A percentile compares a stretch with the other conserved stretches of the same genome.
phyloP scores from a whole-genome alignment of 2,113 vertebrate genomes.

The Benitochromis conjunctus region DNA sequence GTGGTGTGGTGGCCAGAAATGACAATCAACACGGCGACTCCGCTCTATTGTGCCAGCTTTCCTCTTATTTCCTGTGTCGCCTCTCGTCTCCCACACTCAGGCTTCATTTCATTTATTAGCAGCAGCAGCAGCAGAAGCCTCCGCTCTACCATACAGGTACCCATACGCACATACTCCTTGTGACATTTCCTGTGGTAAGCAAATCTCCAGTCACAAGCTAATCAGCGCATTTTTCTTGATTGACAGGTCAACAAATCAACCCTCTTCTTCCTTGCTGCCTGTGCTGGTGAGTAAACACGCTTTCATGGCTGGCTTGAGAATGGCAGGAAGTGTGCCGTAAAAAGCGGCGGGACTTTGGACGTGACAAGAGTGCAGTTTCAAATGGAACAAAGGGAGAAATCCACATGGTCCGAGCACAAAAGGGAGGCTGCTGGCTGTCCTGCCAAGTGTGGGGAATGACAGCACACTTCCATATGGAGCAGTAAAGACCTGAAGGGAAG shows the following conservation, averaged over 20 bases:
- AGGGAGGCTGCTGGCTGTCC: background rate
- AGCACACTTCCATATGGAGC: constrained; percentile 21
- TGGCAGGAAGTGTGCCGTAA: constrained; percentile 43
- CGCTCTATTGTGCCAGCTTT: constrained; percentile 37
- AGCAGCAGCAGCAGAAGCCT: background rate
- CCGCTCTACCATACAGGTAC: background rate
- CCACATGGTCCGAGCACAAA: background rate
- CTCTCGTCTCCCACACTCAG: background rate
- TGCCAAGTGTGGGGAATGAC: constrained; percentile 13
- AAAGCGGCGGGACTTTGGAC: constrained; percentile 10
- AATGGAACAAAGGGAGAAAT: constrained; percentile 6
- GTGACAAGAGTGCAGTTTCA: constrained; percentile 21
- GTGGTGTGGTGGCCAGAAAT: constrained; percentile 24
- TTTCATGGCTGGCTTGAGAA: constrained; percentile 30
- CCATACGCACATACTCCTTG: background rate
- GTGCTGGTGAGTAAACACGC: constrained; percentile 26
- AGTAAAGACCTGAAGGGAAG: background rate
- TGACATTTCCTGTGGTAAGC: background rate
- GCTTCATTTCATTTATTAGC: background rate
- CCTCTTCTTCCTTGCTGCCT: background rate
- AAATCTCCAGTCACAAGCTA: background rate
- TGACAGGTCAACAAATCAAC: constrained; percentile 5
- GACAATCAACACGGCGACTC: constrained; percentile 20
- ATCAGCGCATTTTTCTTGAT: background rate
- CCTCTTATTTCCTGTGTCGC: constrained; percentile 21